Base-by-base conservation (phyloP, 2,797 vertebrate species). In the Sarcophilus harrisii region DNA sequence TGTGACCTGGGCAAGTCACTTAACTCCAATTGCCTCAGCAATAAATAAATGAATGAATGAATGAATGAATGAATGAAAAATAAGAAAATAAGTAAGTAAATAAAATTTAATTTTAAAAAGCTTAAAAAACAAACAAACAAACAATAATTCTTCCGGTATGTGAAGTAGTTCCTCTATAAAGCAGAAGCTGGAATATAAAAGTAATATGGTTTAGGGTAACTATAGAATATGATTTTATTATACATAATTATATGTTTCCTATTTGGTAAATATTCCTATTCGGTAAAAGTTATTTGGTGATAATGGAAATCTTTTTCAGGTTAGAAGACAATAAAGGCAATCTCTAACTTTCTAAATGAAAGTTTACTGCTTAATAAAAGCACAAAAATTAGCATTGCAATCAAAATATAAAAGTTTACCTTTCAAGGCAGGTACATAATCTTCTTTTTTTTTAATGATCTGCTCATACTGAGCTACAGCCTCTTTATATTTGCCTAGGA, bases 351-450 rank as follows among this genome's bases (percentile, higher is more conserved):
- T 91, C 87, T 93, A 87, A 87, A 32, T 24, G 54, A 57, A 96
- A 95, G 90, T 93, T 96, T 93, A 97, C 8, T 90, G 27, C 52
- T 90, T 58, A 92, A 92, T 11, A 94, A 8, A 45, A 97, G 57
- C 38, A 96, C 28, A 95, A 94, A 97, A 97, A 49, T 62, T 58
- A 95, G 94, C 93, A 81, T 4, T 96, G 38, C 59, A 93, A 93
- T 93, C 91, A 57, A 90, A 95, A 94, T 93, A n/a, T 57, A 66
- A 95, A 92, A 66, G 27, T 94, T 27, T 97, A 99, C 99, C 99
- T 99, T 99, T 99, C 92, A 99, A 98, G 14, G 99, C 99, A 92
- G 99, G 99, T n/a, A 99, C 99, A 90, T 99, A 99, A 87, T 99
- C 99, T 98, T 99, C 99, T 49, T 98, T 97, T 95, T 98, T 98